Evolutionary conservation across 2,888 invertebrate species (phyloP).

Genomic region (Plebejus anna): DNA sequence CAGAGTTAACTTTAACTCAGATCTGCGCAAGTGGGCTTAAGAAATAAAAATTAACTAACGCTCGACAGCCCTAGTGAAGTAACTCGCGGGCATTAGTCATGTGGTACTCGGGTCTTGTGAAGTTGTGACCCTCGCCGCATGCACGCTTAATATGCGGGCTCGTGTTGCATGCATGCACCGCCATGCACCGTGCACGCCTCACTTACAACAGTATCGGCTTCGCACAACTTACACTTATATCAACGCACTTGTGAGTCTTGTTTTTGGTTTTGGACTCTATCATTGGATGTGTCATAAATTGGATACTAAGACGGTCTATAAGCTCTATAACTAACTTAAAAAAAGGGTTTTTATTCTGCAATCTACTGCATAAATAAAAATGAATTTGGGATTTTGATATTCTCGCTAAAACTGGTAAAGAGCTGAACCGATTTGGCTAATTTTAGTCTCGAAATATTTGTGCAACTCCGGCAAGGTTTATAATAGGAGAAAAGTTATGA

Average conservation of each 20-base stretch:
- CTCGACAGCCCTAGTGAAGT: conserved; percentile 9
- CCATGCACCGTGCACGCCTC: conserved; percentile 21
- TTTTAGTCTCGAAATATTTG: too few relatives aligned
- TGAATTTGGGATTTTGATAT: too few relatives aligned
- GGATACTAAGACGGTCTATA: too few relatives aligned
- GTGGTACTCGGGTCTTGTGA: conserved; percentile 20
- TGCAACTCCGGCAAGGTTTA: too few relatives aligned
- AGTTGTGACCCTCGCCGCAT: conserved; percentile 31
- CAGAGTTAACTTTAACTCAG: too few relatives aligned
- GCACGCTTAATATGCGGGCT: conserved; percentile 36
- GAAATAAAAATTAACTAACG: not conserved
- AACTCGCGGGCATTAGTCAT: conserved; percentile 22
- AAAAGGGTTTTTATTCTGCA: too few relatives aligned
- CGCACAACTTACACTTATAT: not conserved
- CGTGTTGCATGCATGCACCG: conserved; percentile 31
- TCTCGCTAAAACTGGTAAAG: too few relatives aligned
- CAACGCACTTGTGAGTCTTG: not conserved
- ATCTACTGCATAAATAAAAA: too few relatives aligned
- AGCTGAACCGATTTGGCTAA: too few relatives aligned
- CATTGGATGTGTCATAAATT: not conserved
- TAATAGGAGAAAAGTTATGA: too few relatives aligned
- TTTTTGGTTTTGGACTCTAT: not conserved
- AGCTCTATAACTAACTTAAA: too few relatives aligned
- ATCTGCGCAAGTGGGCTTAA: too few relatives aligned
- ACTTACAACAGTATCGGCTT: conserved; percentile 8